Evolutionary conservation across 2,113 vertebrate genomes (phyloP), one percentile per base, ranked within the genome.

Genomic region (Sapayoa aenigma): DNA sequence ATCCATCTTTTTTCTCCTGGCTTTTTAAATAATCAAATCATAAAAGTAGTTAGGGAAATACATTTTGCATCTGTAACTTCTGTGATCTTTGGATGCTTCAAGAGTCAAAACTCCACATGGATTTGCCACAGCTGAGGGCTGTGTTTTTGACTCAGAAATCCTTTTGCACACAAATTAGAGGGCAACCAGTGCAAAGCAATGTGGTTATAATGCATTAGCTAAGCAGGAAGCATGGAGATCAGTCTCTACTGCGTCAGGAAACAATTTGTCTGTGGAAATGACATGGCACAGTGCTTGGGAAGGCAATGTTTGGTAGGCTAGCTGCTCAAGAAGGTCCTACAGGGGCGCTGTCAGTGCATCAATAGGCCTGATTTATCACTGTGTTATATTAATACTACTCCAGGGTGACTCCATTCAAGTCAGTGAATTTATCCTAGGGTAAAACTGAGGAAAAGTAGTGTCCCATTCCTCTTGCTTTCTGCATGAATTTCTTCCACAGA

Each of bases 211-310:
- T 93, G 92, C 85, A 93, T 96, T 93, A 88, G 55, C 85, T 84
- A 67, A 94, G 95, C 85, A 94, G 90, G 95, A 95, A 96, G 63
- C 87, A 77, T 85, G 93, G 84, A 90, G 90, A 94, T 93, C 87
- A 86, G 85, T 82, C 92, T 95, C 73, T 95, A 68, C 85, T 95
- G 75, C 73, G 83, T 96, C 90, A 96, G 96, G 95, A 97, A 96
- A 94, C 90, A 95, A 88, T 95, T 95, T 96, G 91, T 94, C 87
- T 96, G 87, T 93, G 93, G 94, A 91, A 96, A 95, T 86, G 87
- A 55, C 75, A 88, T 93, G 87, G 90, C 68, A 84, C 35, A 83
- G 90, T 77, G 63, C 92, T 93, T 84, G 85, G 92, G 88, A 97
- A 93, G 90, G 93, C 79, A 80, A 35, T 71, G 55, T 86, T 95